phyloP scores from a whole-genome alignment of 2,888 invertebrate genomes.

The Hyposoter didymator region DNA sequence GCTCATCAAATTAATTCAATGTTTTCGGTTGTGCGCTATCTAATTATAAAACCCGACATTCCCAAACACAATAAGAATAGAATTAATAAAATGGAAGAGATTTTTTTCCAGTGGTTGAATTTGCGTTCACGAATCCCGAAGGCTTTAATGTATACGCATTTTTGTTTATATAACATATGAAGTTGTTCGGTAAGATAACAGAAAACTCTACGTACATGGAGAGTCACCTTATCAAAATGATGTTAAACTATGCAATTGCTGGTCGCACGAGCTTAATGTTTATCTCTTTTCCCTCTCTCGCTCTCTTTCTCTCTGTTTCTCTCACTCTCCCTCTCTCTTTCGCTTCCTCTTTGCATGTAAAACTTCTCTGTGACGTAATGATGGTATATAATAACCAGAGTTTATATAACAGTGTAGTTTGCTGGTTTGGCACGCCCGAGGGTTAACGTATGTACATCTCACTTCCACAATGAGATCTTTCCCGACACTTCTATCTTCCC shows the following conservation, averaged over 20 bases:
- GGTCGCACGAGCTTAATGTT: slow-evolving; percentile 72
- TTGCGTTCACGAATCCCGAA: not conserved
- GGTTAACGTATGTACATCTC: slow-evolving; percentile 54
- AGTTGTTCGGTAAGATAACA: slow-evolving; percentile 32
- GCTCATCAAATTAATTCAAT: not conserved
- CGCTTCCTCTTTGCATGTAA: not conserved
- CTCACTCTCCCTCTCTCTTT: not conserved
- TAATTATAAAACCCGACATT: not conserved
- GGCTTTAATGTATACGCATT: not conserved
- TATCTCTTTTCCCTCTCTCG: slow-evolving; percentile 47
- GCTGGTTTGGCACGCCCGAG: slow-evolving; percentile 34
- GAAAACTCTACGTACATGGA: slow-evolving; percentile 45
- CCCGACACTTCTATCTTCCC: slow-evolving; percentile 44
- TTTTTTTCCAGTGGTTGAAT: not conserved
- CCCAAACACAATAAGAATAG: too few relatives aligned
- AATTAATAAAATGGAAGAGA: not conserved
- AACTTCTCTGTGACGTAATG: slow-evolving; percentile 17
- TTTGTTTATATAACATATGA: slow-evolving; percentile 4
- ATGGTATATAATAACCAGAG: slow-evolving; percentile 33
- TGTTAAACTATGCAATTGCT: slow-evolving; percentile 75
- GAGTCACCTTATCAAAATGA: slow-evolving; percentile 73
- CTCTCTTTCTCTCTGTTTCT: slow-evolving; percentile 3
- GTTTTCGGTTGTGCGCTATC: not conserved
- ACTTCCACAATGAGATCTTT: slow-evolving; percentile 43
- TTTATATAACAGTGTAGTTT: slow-evolving; percentile 35